Percentiles rank a stretch among this genome's conserved stretches.
Evolutionary conservation across 2,888 invertebrate species (phyloP).

Genomic region (Campaea margaritaria): DNA sequence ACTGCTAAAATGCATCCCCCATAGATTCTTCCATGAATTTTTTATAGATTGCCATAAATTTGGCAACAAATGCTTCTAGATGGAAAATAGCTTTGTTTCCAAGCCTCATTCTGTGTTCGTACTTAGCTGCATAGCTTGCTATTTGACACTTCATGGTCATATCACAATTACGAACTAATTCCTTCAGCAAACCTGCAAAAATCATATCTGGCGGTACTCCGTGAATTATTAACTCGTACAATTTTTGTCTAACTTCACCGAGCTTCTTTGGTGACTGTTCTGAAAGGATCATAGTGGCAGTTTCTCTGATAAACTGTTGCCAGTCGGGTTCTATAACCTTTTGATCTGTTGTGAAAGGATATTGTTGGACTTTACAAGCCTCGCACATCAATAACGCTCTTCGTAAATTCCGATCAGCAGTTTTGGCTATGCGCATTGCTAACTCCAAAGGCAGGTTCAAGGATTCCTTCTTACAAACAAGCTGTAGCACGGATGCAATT

Average conservation of each 20-base stretch:
- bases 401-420: constrained; percentile 94
- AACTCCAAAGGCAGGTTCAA: constrained; percentile 91
- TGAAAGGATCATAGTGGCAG: constrained; percentile 92
- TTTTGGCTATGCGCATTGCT: constrained; percentile 90
- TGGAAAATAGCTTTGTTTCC: constrained; percentile 98
- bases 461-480: constrained; percentile 92
- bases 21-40: constrained; percentile 92
- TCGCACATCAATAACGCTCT: constrained; percentile 97
- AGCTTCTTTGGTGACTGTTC: constrained; percentile 95
- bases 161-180: constrained; percentile 95
- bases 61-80: constrained; percentile 98
- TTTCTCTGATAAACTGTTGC: constrained; percentile 94
- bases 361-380: constrained; percentile 96
- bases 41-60: constrained; percentile 98
- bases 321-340: constrained; percentile 96
- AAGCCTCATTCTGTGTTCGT: constrained; percentile 96
- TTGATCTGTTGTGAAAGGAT: constrained; percentile 92
- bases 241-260: constrained; percentile 92
- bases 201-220: constrained; percentile 97
- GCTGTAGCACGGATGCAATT: constrained; percentile 88
- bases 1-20: constrained; percentile 80
- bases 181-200: constrained; percentile 93
- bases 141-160: constrained; percentile 94
- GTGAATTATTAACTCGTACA: constrained; percentile 97
- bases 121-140: constrained; percentile 93